Evolutionary conservation across 2,888 invertebrate genomes (phyloP).

Genomic region (Acrobasis consociella): DNA sequence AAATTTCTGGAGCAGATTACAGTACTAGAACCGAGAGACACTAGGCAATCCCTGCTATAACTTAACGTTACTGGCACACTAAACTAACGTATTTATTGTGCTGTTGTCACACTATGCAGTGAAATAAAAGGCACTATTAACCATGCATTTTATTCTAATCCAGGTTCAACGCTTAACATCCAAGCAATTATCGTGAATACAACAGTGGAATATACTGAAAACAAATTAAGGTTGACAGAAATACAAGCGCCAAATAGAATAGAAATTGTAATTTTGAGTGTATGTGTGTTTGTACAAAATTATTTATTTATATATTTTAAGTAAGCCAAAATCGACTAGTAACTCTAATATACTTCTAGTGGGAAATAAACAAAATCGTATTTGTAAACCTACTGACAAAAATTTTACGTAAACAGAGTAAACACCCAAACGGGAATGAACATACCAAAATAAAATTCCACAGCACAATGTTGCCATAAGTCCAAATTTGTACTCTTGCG

Average conservation of each 20-base stretch:
- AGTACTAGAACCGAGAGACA: constrained; percentile 1
- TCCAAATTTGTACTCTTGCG: not conserved
- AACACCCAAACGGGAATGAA: not conserved
- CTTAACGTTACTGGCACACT: constrained; percentile 9
- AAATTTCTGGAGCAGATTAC: constrained; percentile 3
- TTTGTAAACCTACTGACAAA: not conserved
- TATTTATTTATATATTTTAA: no score
- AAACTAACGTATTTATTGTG: constrained; percentile 14
- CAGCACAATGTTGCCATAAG: not conserved
- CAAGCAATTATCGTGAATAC: constrained; percentile 1
- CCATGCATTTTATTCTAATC: constrained; percentile 14
- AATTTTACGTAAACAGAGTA: not conserved
- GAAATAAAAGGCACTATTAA: constrained; percentile 5
- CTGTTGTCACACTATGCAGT: constrained; percentile 12
- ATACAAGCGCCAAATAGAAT: not conserved
- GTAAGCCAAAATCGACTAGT: no score
- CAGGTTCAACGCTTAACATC: constrained; percentile 2
- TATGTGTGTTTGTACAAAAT: no score
- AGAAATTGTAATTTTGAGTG: no score
- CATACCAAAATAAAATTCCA: not conserved
- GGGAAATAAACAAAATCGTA: not conserved
- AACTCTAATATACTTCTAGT: not conserved
- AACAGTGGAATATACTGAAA: not conserved
- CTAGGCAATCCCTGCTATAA: constrained; percentile 7
- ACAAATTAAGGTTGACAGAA: constrained; percentile 4